A percentile compares a stretch with the other conserved stretches of the same genome.
Evolutionary conservation across 2,113 vertebrate species (phyloP).

Genomic region (Melanerpes aurifrons): DNA sequence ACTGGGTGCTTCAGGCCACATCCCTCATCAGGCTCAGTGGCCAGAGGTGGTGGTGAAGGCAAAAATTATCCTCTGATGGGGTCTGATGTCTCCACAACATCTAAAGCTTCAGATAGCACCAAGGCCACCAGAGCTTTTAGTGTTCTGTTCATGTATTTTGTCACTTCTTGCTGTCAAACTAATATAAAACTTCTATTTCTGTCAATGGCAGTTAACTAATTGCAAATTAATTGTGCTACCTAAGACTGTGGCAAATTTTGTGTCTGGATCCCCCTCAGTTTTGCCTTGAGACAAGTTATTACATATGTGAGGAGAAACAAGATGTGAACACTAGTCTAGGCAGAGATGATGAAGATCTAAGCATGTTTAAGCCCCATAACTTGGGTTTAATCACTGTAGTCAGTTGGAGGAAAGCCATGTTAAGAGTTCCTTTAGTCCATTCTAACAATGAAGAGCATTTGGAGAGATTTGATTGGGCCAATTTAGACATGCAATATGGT

Average conservation of each 20-base stretch:
- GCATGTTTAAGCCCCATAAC: too few species aligned
- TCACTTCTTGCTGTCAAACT: neutral
- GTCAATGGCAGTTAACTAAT: neutral
- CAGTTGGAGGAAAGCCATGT: too few species aligned
- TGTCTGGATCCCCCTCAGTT: neutral
- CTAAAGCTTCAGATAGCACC: neutral
- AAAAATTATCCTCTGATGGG: neutral
- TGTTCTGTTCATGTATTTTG: neutral
- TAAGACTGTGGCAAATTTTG: neutral
- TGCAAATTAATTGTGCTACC: neutral
- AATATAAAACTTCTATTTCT: neutral
- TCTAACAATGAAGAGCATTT: too few species aligned
- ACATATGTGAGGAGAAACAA: too few species aligned
- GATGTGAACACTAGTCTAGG: too few species aligned
- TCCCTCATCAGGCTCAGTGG: neutral
- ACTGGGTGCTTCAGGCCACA: too few species aligned
- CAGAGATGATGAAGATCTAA: too few species aligned
- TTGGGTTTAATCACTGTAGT: too few species aligned
- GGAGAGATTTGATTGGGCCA: too few species aligned
- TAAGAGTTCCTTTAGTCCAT: too few species aligned
- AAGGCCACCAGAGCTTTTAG: neutral
- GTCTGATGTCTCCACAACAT: neutral
- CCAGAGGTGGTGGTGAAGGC: neutral
- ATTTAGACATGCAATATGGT: too few species aligned
- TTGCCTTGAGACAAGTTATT: neutral